These are phyloP conservation scores for Epistrophe grossulariae DNA, from an alignment of 2,888 invertebrate genomes.

Conservation along the genomic window DNA sequence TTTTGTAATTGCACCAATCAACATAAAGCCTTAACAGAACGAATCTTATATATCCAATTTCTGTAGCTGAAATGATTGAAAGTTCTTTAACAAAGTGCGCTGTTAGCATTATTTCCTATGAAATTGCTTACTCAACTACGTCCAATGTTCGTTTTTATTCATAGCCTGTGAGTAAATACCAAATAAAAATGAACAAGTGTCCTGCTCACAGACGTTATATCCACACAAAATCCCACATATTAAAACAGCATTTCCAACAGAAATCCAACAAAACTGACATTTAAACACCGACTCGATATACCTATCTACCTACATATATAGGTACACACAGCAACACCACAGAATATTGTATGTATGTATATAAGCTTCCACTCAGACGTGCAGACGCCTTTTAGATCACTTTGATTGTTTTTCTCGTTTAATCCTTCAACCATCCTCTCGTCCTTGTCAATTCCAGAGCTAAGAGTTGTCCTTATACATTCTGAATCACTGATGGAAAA, in stretches of 20 bases:
- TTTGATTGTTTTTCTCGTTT: slow-evolving; percentile 64
- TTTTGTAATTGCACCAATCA: too few relatives aligned
- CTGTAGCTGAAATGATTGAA: slow-evolving; percentile 16
- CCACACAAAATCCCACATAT: slow-evolving; percentile 10
- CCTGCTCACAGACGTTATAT: slow-evolving; percentile 20
- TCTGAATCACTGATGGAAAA: too few relatives aligned
- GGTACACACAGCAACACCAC: background rate
- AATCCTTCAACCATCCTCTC: slow-evolving; percentile 49
- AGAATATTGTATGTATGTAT: background rate
- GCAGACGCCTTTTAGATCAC: slow-evolving; percentile 52
- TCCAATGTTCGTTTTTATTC: slow-evolving; percentile 24
- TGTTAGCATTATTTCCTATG: slow-evolving; percentile 6
- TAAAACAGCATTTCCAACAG: slow-evolving; percentile 39
- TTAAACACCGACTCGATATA: slow-evolving; percentile 19
- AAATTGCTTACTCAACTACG: slow-evolving; percentile 28
- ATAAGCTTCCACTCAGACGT: slow-evolving; percentile 55
- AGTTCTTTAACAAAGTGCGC: slow-evolving; percentile 1
- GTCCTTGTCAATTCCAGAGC: slow-evolving; percentile 24
- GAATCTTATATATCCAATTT: background rate
- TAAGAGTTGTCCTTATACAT: slow-evolving; percentile 16
- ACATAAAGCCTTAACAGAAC: background rate
- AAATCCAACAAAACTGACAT: slow-evolving; percentile 34
- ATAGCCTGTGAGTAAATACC: slow-evolving; percentile 38
- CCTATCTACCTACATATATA: background rate
- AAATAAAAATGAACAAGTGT: slow-evolving; percentile 55